phyloP scores from a whole-genome alignment of 2,888 invertebrate genomes.

The Trimorus sp. region DNA sequence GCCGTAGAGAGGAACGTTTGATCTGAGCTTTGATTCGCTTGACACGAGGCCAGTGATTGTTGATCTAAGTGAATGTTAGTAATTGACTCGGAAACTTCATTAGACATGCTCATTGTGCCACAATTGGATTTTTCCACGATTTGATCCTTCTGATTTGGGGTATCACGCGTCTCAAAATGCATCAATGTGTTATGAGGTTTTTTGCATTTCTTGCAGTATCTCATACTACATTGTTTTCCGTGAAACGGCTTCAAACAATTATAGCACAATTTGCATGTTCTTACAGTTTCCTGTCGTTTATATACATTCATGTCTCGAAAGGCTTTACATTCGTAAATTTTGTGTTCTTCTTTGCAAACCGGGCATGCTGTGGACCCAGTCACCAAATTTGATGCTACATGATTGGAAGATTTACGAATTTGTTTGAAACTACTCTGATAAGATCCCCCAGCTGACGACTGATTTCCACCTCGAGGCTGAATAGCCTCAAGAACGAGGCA shows the following conservation, averaged over 20 bases:
- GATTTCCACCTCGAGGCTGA: neutral
- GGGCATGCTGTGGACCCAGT: neutral
- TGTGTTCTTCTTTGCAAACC: conserved; percentile 2
- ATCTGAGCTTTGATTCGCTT: neutral
- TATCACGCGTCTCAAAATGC: conserved; percentile 18
- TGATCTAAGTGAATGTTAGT: neutral
- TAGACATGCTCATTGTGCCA: neutral
- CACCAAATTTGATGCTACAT: neutral
- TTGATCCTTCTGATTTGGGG: neutral
- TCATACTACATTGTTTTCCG: conserved; percentile 12
- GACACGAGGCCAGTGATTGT: conserved; percentile 1
- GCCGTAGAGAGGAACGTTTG: neutral
- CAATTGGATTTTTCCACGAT: neutral
- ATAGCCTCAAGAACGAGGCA: neutral
- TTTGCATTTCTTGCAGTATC: conserved; percentile 19
- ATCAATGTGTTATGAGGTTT: conserved; percentile 36
- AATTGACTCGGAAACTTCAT: neutral
- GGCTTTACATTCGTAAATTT: conserved; percentile 14
- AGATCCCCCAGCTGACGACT: neutral
- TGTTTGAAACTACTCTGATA: neutral
- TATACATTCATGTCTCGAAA: neutral
- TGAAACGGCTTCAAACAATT: conserved; percentile 22
- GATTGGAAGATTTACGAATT: neutral
- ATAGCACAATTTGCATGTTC: conserved; percentile 1
- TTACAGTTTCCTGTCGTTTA: neutral